Conservation (phyloP, 2,797 vertebrate genomes). For the Falco cherrug region DNA sequence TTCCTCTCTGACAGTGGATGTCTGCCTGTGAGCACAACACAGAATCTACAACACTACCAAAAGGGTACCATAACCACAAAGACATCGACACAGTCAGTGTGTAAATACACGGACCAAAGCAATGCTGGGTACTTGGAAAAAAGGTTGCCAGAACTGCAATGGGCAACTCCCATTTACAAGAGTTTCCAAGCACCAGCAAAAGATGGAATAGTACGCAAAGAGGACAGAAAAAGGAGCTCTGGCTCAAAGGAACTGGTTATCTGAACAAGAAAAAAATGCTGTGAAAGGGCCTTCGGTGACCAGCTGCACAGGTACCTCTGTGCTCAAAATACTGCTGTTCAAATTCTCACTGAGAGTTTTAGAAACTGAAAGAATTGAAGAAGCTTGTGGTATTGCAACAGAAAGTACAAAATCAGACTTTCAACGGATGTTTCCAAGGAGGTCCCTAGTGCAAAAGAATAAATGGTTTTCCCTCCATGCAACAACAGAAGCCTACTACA, state of each 20-base stretch:
- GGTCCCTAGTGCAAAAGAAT: accelerated
- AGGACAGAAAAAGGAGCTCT: not conserved
- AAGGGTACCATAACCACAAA: not conserved
- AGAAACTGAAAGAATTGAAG: not conserved
- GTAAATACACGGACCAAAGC: not conserved
- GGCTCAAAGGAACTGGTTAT: not conserved
- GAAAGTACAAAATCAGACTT: not conserved
- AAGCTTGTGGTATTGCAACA: not conserved
- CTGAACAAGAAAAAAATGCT: not conserved
- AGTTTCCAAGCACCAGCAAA: not conserved
- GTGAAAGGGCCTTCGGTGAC: not conserved
- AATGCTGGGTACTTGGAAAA: not conserved
- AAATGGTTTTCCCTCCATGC: not conserved
- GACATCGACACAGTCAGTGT: not conserved
- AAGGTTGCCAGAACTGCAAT: not conserved
- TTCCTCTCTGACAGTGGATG: not conserved
- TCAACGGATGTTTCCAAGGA: not conserved
- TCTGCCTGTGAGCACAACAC: not conserved
- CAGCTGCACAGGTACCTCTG: not conserved
- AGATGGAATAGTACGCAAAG: not conserved
- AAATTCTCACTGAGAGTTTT: not conserved
- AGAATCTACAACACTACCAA: not conserved
- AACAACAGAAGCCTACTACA: not conserved
- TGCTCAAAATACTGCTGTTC: not conserved
- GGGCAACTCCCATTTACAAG: not conserved